Evolutionary conservation across 2,888 invertebrate genomes (phyloP).

Genomic region (Sesia bembeciformis): DNA sequence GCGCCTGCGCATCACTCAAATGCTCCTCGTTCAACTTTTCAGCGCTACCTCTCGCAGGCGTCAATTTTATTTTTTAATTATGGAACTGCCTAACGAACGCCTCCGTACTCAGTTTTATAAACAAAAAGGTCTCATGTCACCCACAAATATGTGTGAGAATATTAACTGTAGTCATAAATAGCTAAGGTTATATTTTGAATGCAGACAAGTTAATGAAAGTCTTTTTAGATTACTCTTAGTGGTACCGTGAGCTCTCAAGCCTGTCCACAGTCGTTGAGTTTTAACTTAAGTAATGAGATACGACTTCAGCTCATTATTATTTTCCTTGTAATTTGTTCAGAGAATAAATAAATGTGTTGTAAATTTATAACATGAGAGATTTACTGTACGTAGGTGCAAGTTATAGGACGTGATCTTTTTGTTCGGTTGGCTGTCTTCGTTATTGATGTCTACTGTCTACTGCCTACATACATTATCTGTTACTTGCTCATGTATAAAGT

Average conservation of each 20-base stretch:
- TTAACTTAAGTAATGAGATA: conserved; percentile 66
- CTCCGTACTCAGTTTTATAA: conserved; percentile 20
- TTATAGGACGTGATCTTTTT: conserved; percentile 2
- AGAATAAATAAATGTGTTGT: conserved; percentile 44
- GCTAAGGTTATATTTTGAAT: conserved; percentile 10
- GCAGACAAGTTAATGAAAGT: conserved; percentile 14
- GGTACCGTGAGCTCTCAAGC: conserved; percentile 41
- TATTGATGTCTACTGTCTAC: neutral
- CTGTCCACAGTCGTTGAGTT: conserved; percentile 54
- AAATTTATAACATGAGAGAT: conserved; percentile 48
- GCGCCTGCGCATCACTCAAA: conserved; percentile 29
- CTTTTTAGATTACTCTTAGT: conserved; percentile 26
- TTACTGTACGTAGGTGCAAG: conserved; percentile 27
- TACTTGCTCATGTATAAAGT: too few species aligned
- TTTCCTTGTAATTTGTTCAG: conserved; percentile 51
- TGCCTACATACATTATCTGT: neutral
- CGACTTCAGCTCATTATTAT: conserved; percentile 64
- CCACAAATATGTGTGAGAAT: conserved; percentile 6
- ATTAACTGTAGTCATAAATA: conserved; percentile 14
- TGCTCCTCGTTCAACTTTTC: conserved; percentile 40
- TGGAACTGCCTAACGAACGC: conserved; percentile 59
- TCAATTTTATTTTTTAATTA: conserved; percentile 62
- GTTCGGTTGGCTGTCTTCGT: conserved; percentile 1
- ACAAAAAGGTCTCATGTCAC: conserved; percentile 9
- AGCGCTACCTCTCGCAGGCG: conserved; percentile 23